Evolutionary conservation across 2,888 invertebrate species (phyloP), one percentile per base, ranked within the genome.

Genomic region (Seira sanloemensis): DNA sequence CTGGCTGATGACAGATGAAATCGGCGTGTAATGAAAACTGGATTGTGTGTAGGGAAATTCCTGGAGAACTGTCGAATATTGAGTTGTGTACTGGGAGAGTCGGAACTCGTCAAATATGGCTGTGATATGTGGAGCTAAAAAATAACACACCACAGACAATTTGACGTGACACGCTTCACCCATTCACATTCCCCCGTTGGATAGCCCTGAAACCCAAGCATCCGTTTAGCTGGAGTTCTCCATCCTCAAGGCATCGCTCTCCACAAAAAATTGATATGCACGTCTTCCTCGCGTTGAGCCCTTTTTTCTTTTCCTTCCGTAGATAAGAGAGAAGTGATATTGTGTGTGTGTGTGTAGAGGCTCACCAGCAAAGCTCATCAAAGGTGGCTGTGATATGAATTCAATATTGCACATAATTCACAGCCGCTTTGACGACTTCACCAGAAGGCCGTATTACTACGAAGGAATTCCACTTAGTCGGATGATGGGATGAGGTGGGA

Each of bases 301-400:
- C n/a, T n/a, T n/a, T n/a, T n/a, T n/a, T n/a, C n/a, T n/a, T n/a
- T n/a, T n/a, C n/a, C n/a, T n/a, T n/a, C n/a, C n/a, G n/a, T n/a
- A n/a, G n/a, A n/a, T n/a, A n/a, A n/a, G n/a, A n/a, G n/a, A n/a
- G n/a, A n/a, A n/a, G n/a, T n/a, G n/a, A n/a, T n/a, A n/a, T n/a
- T n/a, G n/a, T n/a, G n/a, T n/a, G n/a, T n/a, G n/a, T n/a, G n/a
- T n/a, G n/a, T n/a, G n/a, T n/a, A 58, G 50, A 69, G 26, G 72
- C 82, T 68, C 76, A 82, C 68, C 24, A 76, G 93, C 94, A 94
- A 93, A 95, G 94, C 94, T 95, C 95, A 96, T 96, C 97, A 97
- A 97, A 92, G 97, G 96, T 96, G 97, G 97, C 97, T 97, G 97
- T 97, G 97, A 97, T 97, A 97, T 96, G 97, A 89, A 89, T 91